Evolutionary conservation across 2,888 invertebrate species (phyloP).

Genomic region (Choreutis nemorana): DNA sequence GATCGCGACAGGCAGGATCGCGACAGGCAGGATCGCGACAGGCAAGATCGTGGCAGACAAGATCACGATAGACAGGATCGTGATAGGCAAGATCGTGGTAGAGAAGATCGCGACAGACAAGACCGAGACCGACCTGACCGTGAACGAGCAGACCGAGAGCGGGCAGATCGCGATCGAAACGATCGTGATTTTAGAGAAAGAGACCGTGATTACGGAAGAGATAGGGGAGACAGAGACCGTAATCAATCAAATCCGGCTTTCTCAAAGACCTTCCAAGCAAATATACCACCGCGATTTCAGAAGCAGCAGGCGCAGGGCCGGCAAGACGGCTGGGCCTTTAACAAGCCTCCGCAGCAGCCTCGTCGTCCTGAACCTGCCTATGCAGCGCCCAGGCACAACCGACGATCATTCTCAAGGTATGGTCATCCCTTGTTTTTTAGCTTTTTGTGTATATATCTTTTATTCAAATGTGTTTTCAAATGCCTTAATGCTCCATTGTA

Average conservation of each 20-base stretch:
- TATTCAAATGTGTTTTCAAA: background rate
- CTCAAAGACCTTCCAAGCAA: constrained; percentile 79
- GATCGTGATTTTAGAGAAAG: constrained; percentile 28
- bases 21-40: constrained; percentile 22
- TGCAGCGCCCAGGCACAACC: constrained; percentile 46
- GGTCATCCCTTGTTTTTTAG: background rate
- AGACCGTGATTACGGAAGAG: constrained; percentile 31
- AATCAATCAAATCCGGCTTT: constrained; percentile 69
- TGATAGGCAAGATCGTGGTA: constrained; percentile 28
- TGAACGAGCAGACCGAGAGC: constrained; percentile 27
- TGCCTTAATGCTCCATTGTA: too few species aligned
- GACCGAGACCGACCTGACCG: constrained; percentile 31
- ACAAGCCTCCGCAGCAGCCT: constrained; percentile 41
- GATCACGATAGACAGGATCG: constrained; percentile 25
- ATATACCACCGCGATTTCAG: constrained; percentile 86
- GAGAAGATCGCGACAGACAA: constrained; percentile 18
- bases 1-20: constrained; percentile 17
- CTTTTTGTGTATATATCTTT: background rate
- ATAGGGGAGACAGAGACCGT: too few species aligned
- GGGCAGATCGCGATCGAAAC: constrained; percentile 16
- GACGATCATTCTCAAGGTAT: constrained; percentile 55
- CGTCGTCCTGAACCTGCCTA: constrained; percentile 47
- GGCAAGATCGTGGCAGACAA: constrained; percentile 21
- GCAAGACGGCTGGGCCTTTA: constrained; percentile 51
- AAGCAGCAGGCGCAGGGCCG: constrained; percentile 76